These are phyloP conservation scores for Sphyrna mokarran DNA, from an alignment of 2,113 vertebrate species.

Conservation along the genomic window DNA sequence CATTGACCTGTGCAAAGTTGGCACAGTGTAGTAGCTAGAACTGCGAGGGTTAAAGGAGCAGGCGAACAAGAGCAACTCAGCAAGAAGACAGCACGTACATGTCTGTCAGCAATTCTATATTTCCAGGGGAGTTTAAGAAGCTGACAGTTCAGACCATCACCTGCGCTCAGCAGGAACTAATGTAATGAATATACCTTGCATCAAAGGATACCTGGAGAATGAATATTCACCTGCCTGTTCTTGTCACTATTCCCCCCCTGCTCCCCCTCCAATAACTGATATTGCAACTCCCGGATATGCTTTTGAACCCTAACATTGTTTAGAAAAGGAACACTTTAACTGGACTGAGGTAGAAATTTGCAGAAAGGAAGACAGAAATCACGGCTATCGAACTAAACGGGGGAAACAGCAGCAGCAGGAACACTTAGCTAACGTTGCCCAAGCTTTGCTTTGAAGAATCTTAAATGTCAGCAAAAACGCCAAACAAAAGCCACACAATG, in stretches of 20 bases:
- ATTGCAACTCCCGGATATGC: not conserved
- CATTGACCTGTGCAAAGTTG: not conserved
- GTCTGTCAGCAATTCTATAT: conserved; percentile 25
- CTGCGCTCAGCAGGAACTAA: conserved; percentile 32
- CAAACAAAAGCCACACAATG: not conserved
- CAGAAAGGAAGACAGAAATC: not conserved
- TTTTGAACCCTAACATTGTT: too few species aligned
- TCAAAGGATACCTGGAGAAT: conserved; percentile 16
- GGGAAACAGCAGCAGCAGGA: not conserved
- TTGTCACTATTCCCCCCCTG: not conserved
- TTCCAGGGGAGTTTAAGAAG: conserved; percentile 15
- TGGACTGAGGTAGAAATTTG: not conserved
- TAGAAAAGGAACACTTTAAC: not conserved
- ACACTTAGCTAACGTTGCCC: not conserved
- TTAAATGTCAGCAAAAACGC: not conserved
- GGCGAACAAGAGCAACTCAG: not conserved
- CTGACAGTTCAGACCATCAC: conserved; percentile 24
- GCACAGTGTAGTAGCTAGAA: not conserved
- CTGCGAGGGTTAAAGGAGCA: conserved; percentile 9
- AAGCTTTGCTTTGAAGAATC: conserved; percentile 4
- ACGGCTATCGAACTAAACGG: not conserved
- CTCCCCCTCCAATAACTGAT: not conserved
- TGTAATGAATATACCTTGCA: conserved; percentile 30
- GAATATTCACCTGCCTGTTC: conserved; percentile 34
- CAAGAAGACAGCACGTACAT: not conserved